phyloP scores from a whole-genome alignment of 2,797 vertebrate genomes.

The Neostethus bicornis region DNA sequence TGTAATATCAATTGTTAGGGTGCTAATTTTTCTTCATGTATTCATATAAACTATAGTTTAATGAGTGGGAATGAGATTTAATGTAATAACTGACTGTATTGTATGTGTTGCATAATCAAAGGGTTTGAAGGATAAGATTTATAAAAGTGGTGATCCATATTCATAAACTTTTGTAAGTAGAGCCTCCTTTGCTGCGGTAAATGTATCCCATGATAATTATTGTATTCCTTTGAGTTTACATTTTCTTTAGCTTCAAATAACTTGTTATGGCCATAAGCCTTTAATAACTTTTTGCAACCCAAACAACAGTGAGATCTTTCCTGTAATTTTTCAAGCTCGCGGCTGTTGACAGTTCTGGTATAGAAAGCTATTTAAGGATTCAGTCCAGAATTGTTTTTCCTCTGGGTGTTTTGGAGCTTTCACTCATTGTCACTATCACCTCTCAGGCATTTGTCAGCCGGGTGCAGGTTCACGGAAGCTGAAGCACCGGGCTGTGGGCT shows the following conservation, averaged over 20 bases:
- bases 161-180: slow-evolving; percentile 7
- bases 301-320: slow-evolving; percentile 19
- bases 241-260: slow-evolving; percentile 28
- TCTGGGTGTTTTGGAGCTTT: slow-evolving; percentile 45
- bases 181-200: not conserved
- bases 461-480: slow-evolving; percentile 52
- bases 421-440: slow-evolving; percentile 52
- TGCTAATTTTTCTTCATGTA: not conserved
- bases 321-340: slow-evolving; percentile 48
- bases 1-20: too few relatives aligned
- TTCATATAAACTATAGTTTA: not conserved
- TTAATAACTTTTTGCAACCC: slow-evolving; percentile 34
- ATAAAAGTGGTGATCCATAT: slow-evolving; percentile 6
- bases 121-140: not conserved
- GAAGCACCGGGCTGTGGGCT: slow-evolving; percentile 32
- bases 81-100: not conserved
- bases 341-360: slow-evolving; percentile 58
- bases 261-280: slow-evolving; percentile 21
- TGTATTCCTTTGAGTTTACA: slow-evolving; percentile 13
- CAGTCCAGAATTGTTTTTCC: slow-evolving; percentile 61
- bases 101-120: slow-evolving; percentile 1
- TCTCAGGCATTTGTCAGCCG: slow-evolving; percentile 65
- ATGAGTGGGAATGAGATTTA: not conserved
- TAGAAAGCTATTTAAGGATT: slow-evolving; percentile 59
- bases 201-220: slow-evolving; percentile 11